Evolutionary conservation across 2,888 invertebrate species (phyloP).

Genomic region (Dasysyrphus tricinctus): DNA sequence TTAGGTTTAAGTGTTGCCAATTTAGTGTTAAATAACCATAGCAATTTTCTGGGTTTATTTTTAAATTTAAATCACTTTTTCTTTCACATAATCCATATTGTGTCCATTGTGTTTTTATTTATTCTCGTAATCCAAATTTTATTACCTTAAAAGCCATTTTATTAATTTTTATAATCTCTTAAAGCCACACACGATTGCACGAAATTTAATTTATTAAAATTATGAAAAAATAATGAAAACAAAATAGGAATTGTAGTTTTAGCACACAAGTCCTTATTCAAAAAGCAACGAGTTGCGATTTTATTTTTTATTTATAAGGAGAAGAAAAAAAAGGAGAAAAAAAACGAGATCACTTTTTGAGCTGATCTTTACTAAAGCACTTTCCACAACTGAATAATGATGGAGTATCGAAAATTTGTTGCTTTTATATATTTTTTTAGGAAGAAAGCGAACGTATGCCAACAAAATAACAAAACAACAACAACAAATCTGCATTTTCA

Average conservation of each 20-base stretch:
- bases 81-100: conserved; percentile 67
- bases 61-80: conserved; percentile 14
- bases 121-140: conserved; percentile 44
- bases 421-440: conserved; percentile 83
- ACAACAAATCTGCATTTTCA: conserved; percentile 70
- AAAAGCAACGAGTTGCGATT: conserved; percentile 33
- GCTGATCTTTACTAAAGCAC: conserved; percentile 82
- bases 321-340: conserved; percentile 27
- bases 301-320: conserved; percentile 16
- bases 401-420: conserved; percentile 81
- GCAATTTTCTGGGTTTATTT: not conserved
- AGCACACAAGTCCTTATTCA: conserved; percentile 36
- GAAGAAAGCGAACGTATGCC: conserved; percentile 82
- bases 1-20: conserved; percentile 11
- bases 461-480: conserved; percentile 57
- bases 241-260: conserved; percentile 35
- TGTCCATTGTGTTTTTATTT: conserved; percentile 23
- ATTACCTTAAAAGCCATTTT: conserved; percentile 79
- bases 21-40: not conserved
- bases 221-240: conserved; percentile 6
- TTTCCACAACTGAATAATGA: conserved; percentile 84
- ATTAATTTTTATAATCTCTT: conserved; percentile 35
- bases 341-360: conserved; percentile 75
- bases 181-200: conserved; percentile 41
- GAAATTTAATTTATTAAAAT: conserved; percentile 3